phyloP scores from a whole-genome alignment of 2,113 vertebrate genomes.

The Nerophis ophidion region DNA sequence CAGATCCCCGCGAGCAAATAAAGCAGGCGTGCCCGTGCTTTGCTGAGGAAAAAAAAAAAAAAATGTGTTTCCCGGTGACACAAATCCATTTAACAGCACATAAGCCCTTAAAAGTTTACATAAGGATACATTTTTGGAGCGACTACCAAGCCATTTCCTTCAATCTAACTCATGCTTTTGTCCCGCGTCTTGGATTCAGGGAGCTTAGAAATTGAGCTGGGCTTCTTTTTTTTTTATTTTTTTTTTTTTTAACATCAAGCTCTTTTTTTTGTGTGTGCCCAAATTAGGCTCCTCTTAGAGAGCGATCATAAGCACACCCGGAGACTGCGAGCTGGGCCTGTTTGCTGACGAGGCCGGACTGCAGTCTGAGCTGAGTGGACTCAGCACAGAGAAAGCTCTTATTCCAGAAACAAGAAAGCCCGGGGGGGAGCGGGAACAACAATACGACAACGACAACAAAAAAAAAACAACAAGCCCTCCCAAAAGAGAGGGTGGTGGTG shows the following conservation, averaged over 20 bases:
- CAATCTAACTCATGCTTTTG: conserved; percentile 47
- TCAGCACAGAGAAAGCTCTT: conserved; percentile 74
- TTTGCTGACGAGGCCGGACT: conserved; percentile 63
- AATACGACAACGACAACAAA: conserved; percentile 58
- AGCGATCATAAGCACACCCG: conserved; percentile 52
- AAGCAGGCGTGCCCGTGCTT: conserved; percentile 35
- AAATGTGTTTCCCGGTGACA: conserved; percentile 49
- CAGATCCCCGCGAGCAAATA: conserved; percentile 54
- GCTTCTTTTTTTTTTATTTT: conserved; percentile 12
- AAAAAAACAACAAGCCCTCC: conserved; percentile 63
- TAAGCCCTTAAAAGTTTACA: conserved; percentile 46
- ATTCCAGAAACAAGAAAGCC: conserved; percentile 72
- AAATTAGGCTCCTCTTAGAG: conserved; percentile 53
- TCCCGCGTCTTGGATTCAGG: conserved; percentile 28
- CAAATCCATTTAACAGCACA: conserved; percentile 44
- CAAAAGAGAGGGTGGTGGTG: conserved; percentile 53
- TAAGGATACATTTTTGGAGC: conserved; percentile 28
- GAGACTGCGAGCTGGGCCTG: conserved; percentile 49
- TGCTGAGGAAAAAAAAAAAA: conserved; percentile 24
- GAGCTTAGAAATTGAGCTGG: conserved; percentile 41
- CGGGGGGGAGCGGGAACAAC: conserved; percentile 60
- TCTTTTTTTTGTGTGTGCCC: conserved; percentile 13
- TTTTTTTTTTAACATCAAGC: conserved; percentile 26
- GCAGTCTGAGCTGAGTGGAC: conserved; percentile 54
- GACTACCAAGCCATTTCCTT: conserved; percentile 43